phyloP scores from a whole-genome alignment of 2,888 invertebrate species.

The Caenorhabditis afra region DNA sequence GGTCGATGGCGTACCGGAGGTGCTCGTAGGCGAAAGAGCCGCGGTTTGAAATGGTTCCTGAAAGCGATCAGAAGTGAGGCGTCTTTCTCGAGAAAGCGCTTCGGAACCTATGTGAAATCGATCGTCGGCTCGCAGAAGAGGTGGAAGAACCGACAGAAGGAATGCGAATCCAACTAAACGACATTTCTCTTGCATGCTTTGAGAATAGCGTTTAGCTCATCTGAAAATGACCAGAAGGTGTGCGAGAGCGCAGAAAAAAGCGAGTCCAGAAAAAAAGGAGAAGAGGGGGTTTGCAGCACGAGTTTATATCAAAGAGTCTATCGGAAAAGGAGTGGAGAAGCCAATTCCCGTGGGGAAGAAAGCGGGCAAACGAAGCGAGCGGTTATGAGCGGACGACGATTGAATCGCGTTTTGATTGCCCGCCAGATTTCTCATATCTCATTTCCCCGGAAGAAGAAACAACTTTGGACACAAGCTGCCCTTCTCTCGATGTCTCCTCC shows the following conservation, averaged over 20 bases:
- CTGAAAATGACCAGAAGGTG: slow-evolving; percentile 35
- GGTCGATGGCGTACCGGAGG: slow-evolving; percentile 74
- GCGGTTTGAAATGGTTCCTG: slow-evolving; percentile 62
- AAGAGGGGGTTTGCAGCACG: slow-evolving; percentile 23
- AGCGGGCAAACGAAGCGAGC: slow-evolving; percentile 20
- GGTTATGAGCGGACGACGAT: slow-evolving; percentile 40
- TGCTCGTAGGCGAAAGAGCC: slow-evolving; percentile 74
- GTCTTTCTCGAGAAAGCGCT: too few relatives aligned
- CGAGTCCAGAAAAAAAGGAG: slow-evolving; percentile 4
- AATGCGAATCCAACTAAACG: slow-evolving; percentile 49
- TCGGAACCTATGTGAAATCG: slow-evolving; percentile 57
- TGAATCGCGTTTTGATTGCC: slow-evolving; percentile 42
- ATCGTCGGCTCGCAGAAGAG: slow-evolving; percentile 28
- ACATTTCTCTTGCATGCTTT: slow-evolving; percentile 63
- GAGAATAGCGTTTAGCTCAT: slow-evolving; percentile 52
- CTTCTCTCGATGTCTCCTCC: background rate
- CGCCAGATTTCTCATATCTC: slow-evolving; percentile 33
- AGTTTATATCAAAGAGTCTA: slow-evolving; percentile 49
- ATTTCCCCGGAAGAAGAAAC: slow-evolving; percentile 9
- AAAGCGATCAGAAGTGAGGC: too few relatives aligned
- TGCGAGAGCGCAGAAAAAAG: slow-evolving; percentile 15
- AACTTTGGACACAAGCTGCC: slow-evolving; percentile 7
- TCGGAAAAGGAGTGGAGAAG: slow-evolving; percentile 21
- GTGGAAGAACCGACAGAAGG: slow-evolving; percentile 10
- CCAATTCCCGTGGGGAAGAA: slow-evolving; percentile 18